A percentile compares a stretch with the other conserved stretches of the same genome.
Evolutionary conservation across 2,888 invertebrate genomes (phyloP).

Genomic region (Tenthredo livida): DNA sequence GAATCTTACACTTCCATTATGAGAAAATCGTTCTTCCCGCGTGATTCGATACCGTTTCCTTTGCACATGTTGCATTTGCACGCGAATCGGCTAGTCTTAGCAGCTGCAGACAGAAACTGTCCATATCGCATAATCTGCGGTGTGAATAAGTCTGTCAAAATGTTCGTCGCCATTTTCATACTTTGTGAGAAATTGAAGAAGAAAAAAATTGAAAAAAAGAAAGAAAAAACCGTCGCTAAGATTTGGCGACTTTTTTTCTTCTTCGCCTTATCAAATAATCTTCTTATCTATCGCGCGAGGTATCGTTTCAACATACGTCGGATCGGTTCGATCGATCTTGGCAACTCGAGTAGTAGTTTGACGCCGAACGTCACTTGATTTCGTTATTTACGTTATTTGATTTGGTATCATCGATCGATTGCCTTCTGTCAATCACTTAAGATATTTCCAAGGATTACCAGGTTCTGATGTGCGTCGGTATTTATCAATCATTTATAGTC

Average conservation of each 20-base stretch:
- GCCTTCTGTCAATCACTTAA: not conserved
- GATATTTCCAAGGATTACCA: not conserved
- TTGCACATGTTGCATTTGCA: not conserved
- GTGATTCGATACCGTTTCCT: not conserved
- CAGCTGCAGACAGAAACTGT: no score
- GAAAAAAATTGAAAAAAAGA: not conserved
- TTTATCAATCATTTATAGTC: not conserved
- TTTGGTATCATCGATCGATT: constrained; percentile 3
- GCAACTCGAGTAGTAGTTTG: not conserved
- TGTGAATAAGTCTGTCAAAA: not conserved
- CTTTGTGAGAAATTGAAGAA: not conserved
- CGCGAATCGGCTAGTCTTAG: not conserved
- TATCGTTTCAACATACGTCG: not conserved
- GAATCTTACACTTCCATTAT: not conserved
- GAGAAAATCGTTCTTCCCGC: not conserved
- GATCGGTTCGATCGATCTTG: not conserved
- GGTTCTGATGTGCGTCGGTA: no score
- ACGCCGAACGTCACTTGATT: not conserved
- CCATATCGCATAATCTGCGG: not conserved
- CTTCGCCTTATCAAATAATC: not conserved
- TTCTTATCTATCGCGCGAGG: no score
- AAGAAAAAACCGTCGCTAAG: not conserved
- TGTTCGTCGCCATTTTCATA: not conserved
- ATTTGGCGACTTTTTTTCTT: not conserved
- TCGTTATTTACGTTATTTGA: not conserved